phyloP scores from a whole-genome alignment of 1,140 invertebrate genomes.

The Hydropsyche tenuis region DNA sequence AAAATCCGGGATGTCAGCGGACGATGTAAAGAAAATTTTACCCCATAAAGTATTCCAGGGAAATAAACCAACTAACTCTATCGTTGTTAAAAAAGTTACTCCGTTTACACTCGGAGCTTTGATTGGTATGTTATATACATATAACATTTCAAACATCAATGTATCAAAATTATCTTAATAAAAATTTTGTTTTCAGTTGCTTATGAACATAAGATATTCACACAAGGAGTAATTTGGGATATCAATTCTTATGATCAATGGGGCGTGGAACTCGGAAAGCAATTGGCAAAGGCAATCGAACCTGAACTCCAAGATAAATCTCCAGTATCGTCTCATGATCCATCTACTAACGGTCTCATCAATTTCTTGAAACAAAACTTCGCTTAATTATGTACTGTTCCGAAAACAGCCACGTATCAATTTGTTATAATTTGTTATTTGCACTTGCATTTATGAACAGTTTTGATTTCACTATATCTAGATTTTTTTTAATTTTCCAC shows the following conservation, averaged over 20 bases:
- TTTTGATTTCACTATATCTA: too few relatives aligned
- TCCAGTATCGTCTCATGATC: constrained; percentile 76
- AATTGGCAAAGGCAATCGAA: constrained; percentile 96
- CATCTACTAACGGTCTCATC: constrained; percentile 93
- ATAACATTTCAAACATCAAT: constrained; percentile 1
- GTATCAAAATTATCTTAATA: constrained; percentile 34
- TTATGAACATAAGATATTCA: constrained; percentile 99
- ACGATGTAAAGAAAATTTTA: constrained; percentile 79
- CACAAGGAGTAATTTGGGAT: constrained; percentile 98
- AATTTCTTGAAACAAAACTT: constrained; percentile 85
- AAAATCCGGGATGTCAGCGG: constrained; percentile 73
- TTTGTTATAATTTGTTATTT: too few relatives aligned
- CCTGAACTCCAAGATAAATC: constrained; percentile 81
- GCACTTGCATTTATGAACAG: too few relatives aligned
- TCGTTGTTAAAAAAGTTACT: constrained; percentile 91
- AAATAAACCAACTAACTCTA: constrained; percentile 97
- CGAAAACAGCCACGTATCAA: too few relatives aligned
- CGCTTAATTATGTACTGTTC: constrained; percentile 28
- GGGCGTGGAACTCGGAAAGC: constrained; percentile 99
- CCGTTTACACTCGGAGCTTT: constrained; percentile 94
- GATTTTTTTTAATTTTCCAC: too few relatives aligned
- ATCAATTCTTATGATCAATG: constrained; percentile 99
- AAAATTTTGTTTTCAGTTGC: constrained; percentile 72
- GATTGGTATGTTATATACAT: constrained; percentile 75
- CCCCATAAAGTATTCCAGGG: constrained; percentile 98